A percentile compares a stretch with the other conserved stretches of the same genome.
Conservation (phyloP, 2,113 vertebrate species). For the Saccopteryx leptura region DNA sequence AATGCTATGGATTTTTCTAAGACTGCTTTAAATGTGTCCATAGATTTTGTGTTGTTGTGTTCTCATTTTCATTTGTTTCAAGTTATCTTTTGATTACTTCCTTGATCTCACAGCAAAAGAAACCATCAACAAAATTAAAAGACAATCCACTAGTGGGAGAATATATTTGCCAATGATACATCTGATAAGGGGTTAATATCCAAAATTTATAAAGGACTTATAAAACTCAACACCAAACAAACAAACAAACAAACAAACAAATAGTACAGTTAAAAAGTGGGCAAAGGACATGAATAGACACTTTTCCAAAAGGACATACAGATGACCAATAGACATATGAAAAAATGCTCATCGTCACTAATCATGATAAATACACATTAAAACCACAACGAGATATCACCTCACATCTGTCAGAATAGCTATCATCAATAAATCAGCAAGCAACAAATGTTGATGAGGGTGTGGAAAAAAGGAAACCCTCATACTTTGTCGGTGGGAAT, state of each 20-base stretch:
- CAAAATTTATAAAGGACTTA: background rate
- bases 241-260: background rate
- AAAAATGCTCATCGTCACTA: background rate
- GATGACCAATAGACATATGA: background rate
- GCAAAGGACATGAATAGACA: background rate
- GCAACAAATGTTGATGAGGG: background rate
- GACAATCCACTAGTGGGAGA: background rate
- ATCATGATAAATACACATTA: background rate
- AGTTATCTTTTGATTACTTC: background rate
- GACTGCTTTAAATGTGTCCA: too few species aligned
- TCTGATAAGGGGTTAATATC: background rate
- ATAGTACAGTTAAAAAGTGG: background rate
- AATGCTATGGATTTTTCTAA: too few species aligned
- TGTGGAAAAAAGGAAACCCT: background rate
- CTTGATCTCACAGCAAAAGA: background rate
- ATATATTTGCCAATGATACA: background rate
- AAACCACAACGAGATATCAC: background rate
- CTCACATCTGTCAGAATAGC: background rate
- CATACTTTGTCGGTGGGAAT: background rate
- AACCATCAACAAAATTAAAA: background rate
- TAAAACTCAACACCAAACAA: background rate
- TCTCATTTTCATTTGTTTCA: too few species aligned
- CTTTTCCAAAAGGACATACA: background rate
- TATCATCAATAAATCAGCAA: background rate
- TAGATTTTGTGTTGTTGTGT: too few species aligned